A percentile compares a stretch with the other conserved stretches of the same genome.
Conservation (phyloP, 2,113 vertebrate species). For the Ptilonorhynchus violaceus region DNA sequence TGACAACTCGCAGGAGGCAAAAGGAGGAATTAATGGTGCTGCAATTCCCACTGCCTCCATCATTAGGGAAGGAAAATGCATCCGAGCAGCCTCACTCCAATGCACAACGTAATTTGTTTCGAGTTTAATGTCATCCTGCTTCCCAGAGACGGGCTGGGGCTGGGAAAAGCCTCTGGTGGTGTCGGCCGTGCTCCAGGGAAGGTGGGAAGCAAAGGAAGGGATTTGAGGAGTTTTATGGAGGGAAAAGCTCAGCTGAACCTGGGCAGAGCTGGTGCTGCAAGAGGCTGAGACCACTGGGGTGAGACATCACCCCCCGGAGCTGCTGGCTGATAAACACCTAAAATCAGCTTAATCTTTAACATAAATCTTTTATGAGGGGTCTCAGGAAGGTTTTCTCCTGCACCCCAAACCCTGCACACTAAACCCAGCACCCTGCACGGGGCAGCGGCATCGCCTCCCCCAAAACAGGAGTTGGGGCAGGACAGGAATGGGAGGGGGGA, state of each 20-base stretch:
- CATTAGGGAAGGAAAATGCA: background rate
- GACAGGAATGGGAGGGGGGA: background rate
- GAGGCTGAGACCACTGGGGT: background rate
- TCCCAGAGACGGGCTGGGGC: background rate
- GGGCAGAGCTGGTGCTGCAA: background rate
- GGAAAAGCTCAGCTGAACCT: background rate
- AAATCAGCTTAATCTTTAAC: fast-evolving
- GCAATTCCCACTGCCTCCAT: slow-evolving; percentile 9
- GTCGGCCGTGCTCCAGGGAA: fast-evolving
- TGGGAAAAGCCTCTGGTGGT: background rate
- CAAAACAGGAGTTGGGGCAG: fast-evolving
- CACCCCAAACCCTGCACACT: background rate
- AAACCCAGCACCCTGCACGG: fast-evolving
- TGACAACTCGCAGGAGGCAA: background rate
- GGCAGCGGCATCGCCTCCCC: fast-evolving
- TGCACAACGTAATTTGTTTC: background rate
- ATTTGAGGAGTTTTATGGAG: background rate
- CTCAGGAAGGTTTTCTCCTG: background rate
- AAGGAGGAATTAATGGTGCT: background rate
- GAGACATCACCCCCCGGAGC: background rate
- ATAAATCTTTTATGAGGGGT: fast-evolving
- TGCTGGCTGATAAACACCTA: background rate
- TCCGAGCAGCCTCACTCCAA: background rate
- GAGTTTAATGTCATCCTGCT: background rate
- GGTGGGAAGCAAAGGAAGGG: background rate